Percentiles rank a stretch among this genome's conserved stretches.
Conservation (phyloP, 2,888 invertebrate species). For the Rhamnusium bicolor region DNA sequence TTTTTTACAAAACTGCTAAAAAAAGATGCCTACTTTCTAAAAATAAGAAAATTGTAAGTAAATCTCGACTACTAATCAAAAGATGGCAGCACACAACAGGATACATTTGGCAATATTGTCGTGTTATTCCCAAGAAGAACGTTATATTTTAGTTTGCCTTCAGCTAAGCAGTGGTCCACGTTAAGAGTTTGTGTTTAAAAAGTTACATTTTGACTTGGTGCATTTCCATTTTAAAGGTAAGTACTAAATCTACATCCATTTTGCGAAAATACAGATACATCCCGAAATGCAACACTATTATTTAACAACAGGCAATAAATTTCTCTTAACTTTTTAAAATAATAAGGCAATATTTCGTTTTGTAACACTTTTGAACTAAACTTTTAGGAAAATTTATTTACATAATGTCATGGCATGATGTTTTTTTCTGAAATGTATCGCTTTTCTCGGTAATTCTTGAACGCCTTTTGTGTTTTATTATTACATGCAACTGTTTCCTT, state of each 20-base stretch:
- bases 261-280: neutral
- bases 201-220: neutral
- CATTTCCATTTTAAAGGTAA: neutral
- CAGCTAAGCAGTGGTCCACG: neutral
- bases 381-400: neutral
- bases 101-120: neutral
- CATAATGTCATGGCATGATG: too few species aligned
- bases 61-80: too few species aligned
- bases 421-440: neutral
- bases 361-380: conserved; percentile 1
- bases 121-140: neutral
- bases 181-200: neutral
- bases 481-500: too few species aligned
- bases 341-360: neutral
- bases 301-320: neutral
- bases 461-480: too few species aligned
- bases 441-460: neutral
- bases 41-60: too few species aligned
- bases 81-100: too few species aligned
- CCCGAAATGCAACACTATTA: neutral
- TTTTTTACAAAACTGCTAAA: too few species aligned
- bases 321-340: neutral
- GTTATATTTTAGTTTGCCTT: neutral
- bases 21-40: too few species aligned
- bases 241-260: neutral